Conservation (phyloP, 2,888 invertebrate species). For the Teinopalpus imperialis region DNA sequence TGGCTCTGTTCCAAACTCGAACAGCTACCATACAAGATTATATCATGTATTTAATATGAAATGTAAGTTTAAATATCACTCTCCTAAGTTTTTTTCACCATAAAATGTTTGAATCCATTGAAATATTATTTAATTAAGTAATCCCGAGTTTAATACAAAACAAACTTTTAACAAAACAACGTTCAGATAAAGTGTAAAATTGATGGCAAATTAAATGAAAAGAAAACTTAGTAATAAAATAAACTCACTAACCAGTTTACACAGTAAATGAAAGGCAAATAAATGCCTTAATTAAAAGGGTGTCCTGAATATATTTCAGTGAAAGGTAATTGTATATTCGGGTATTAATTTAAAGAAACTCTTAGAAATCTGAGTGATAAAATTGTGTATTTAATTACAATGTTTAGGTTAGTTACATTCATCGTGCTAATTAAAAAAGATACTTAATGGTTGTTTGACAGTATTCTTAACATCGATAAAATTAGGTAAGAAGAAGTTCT, state of each 20-base stretch:
- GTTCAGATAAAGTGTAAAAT: neutral
- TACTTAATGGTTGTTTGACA: no score
- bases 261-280: conserved; percentile 22
- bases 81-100: no score
- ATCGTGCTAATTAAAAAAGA: conserved; percentile 12
- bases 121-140: no score
- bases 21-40: no score
- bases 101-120: no score
- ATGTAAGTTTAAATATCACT: no score
- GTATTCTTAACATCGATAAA: no score
- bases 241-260: conserved; percentile 20
- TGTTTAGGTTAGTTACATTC: conserved; percentile 1
- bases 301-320: conserved; percentile 19
- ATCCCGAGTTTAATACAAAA: no score
- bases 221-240: neutral
- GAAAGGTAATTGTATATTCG: conserved; percentile 22
- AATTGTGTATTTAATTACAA: conserved; percentile 18
- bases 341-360: conserved; percentile 14
- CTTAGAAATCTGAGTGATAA: conserved; percentile 14
- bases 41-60: no score
- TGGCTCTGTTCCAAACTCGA: no score
- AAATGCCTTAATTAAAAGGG: conserved; percentile 23
- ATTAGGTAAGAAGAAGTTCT: no score
- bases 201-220: neutral
- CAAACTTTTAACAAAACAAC: no score